Conservation (phyloP, 2,113 vertebrate species). For the Periophthalmodon schlosseri region DNA sequence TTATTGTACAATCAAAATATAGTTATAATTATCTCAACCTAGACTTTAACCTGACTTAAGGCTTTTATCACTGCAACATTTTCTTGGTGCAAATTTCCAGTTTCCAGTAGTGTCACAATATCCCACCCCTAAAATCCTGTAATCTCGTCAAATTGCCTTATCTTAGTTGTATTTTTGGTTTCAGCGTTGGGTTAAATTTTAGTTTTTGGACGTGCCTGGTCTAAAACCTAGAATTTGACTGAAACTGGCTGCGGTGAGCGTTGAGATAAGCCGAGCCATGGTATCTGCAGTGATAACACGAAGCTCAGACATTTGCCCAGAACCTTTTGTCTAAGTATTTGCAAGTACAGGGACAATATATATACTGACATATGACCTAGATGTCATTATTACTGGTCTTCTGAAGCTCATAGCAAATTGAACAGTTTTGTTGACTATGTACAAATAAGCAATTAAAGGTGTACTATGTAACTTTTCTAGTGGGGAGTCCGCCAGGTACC, state of each 20-base stretch:
- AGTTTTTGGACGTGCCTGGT: background rate
- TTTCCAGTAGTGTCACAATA: background rate
- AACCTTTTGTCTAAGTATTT: background rate
- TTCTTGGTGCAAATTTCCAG: background rate
- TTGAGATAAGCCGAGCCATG: background rate
- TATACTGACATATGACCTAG: too few relatives aligned
- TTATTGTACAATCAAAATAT: too few relatives aligned
- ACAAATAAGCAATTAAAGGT: too few relatives aligned
- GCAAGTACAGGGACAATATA: too few relatives aligned
- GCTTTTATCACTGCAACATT: background rate
- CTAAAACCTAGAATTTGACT: slow-evolving; percentile 23
- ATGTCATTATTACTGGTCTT: too few relatives aligned
- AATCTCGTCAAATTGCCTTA: background rate
- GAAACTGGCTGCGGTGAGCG: slow-evolving; percentile 3
- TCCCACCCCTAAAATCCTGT: background rate
- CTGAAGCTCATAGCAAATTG: too few relatives aligned
- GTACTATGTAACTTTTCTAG: too few relatives aligned
- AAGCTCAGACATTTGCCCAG: slow-evolving; percentile 18
- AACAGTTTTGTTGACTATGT: too few relatives aligned
- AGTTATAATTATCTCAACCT: background rate
- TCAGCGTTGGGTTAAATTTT: slow-evolving; percentile 7
- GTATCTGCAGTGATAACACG: slow-evolving; percentile 22
- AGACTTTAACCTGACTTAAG: background rate
- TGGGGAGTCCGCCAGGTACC: too few relatives aligned
- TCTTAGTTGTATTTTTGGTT: background rate